Base-by-base conservation (phyloP, 1,140 invertebrate genomes). In the Cotesia chilonis region DNA sequence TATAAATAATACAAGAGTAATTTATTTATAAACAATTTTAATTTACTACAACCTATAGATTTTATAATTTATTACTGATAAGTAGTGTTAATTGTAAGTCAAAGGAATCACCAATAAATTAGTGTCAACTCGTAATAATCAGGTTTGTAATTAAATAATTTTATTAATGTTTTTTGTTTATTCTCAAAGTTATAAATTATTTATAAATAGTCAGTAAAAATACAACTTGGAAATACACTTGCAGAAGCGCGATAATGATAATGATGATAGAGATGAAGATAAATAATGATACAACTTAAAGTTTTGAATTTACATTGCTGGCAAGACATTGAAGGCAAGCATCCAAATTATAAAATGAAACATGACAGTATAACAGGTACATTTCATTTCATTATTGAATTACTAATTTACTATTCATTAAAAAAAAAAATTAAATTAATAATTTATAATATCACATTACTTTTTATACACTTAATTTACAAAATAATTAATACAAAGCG, bases 171-270 rank as follows among this genome's bases (percentile, higher is more conserved):
- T 60, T 28, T 28, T 60, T 36, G n/a, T 65, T 65, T 41, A 41
- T n/a, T 4, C n/a, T 66, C 17, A 7, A 66, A 7, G 14, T 14
- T n/a, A 66, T 66, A 28, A 66, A 66, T 66, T 38, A 54, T 66
- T 66, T 66, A 66, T 66, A 52, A 66, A 66, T 66, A 66, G 64
- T 66, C 9, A 37, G 61, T n/a, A 66, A 28, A 66, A 52, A 52
- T 66, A 17, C 10, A 64, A 64, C 61, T 64, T 64, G 64, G 20
- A 52, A 14, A 65, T 37, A 38, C 17, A 41, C 4, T 38, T 65
- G 41, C 14, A 41, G 3, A 65, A 14, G 41, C 7, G 3, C 6
- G 41, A 6, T 47, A 10, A 7, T 47, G 41, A 47, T 47, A 47
- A 47, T 47, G 41, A 47, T 47, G 41, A 47, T 47, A 5, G 41